Conservation (phyloP, 2,888 invertebrate species). For the Apotomis betuletana region DNA sequence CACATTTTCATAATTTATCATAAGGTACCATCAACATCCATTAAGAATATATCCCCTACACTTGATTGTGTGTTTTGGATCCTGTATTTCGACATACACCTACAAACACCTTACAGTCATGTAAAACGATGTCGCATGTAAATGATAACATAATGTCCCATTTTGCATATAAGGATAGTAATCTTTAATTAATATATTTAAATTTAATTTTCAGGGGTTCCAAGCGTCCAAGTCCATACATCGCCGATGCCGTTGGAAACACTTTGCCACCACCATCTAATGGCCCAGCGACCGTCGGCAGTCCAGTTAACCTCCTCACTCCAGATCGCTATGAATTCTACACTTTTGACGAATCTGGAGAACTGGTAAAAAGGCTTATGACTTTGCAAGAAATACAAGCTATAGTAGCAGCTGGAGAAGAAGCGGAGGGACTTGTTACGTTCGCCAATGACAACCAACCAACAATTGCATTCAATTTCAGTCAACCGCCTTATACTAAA, state of each 20-base stretch:
- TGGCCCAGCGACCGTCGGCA: slow-evolving; percentile 86
- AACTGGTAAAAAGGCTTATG: slow-evolving; percentile 92
- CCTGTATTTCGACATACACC: no score
- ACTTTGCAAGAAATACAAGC: slow-evolving; percentile 93
- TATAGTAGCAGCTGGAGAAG: slow-evolving; percentile 92
- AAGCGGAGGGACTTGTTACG: slow-evolving; percentile 83
- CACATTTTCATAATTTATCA: no score
- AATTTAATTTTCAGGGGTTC: slow-evolving; percentile 66
- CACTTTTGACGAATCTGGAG: slow-evolving; percentile 92
- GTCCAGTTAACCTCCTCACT: slow-evolving; percentile 90
- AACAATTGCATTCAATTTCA: slow-evolving; percentile 75
- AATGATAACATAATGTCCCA: no score
- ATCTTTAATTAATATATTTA: background rate
- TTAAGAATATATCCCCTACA: no score
- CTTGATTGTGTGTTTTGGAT: no score
- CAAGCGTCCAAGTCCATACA: slow-evolving; percentile 83
- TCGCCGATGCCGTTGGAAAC: slow-evolving; percentile 87
- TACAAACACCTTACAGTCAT: no score
- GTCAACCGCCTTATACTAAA: slow-evolving; percentile 85
- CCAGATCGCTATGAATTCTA: slow-evolving; percentile 95
- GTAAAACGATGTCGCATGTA: no score
- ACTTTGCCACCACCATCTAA: slow-evolving; percentile 85
- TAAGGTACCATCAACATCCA: no score
- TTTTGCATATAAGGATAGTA: no score
- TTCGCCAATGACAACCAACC: slow-evolving; percentile 78